Base-by-base conservation (phyloP, 2,888 invertebrate species). In the Leptopterna dolabrata region DNA sequence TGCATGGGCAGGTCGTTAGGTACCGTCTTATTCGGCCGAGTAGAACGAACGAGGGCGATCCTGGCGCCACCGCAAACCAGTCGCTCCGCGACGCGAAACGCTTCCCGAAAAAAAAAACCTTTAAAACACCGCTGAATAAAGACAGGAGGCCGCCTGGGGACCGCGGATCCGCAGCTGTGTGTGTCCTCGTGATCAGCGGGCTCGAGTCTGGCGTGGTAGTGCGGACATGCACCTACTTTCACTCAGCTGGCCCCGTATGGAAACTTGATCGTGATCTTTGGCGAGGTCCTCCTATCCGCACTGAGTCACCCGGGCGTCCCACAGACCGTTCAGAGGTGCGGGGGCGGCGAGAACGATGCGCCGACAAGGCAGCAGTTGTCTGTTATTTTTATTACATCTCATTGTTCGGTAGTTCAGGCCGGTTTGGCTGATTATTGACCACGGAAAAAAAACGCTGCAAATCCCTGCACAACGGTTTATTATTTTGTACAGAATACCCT, bases 201-300 rank as follows among this genome's bases (percentile, higher is more conserved):
- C 16, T 1, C n/a, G 19, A n/a, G n/a, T 7, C n/a, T 0, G 7
- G 55, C 14, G 55, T 55, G 55, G 16, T 16, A 55, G 55, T 55
- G 55, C 14, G 55, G 55, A 55, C 55, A 19, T 55, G 55, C 55
- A 63, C 63, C 24, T 63, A 11, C 24, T 63, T 63, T 63, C 63
- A 63, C 63, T 24, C 63, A n/a, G 55, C 24, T 2, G 27, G 0
- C 63, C 63, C 24, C 63, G 63, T 63, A 63, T 27, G 63, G 63
- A 63, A 24, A 63, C 63, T 63, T 63, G 63, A 63, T 63, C 63
- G 63, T 63, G 63, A 24, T 63, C 63, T 63, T 63, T 63, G 63
- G 63, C 63, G 63, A 63, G 63, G 63, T 24, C 63, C 63, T 43
- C 43, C 43, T 4, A 9, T 4, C 55, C n/a, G 55, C 24, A 63